Evolutionary conservation across 2,797 vertebrate genomes (phyloP).

Genomic region (Parotocinclus haroldoi): DNA sequence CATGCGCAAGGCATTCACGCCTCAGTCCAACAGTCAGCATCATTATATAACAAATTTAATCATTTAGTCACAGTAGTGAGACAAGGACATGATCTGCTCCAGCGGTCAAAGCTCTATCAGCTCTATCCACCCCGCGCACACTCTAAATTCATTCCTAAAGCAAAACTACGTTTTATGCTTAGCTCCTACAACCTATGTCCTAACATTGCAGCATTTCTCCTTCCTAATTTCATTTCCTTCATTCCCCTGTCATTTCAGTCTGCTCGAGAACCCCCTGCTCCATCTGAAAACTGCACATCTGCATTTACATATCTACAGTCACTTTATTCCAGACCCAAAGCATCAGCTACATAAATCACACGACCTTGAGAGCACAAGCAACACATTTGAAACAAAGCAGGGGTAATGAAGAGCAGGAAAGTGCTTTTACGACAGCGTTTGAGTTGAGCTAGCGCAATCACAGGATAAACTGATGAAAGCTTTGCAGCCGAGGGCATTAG

Average conservation of each 20-base stretch:
- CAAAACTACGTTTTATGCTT: not conserved
- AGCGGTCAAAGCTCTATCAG: slow-evolving; percentile 10
- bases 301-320: too few relatives aligned
- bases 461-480: too few relatives aligned
- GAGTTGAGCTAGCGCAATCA: too few relatives aligned
- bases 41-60: slow-evolving; percentile 28
- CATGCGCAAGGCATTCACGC: slow-evolving; percentile 27
- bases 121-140: not conserved
- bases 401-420: not conserved
- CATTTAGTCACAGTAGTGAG: slow-evolving; percentile 13
- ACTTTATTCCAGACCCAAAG: too few relatives aligned
- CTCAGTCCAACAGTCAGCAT: slow-evolving; percentile 10
- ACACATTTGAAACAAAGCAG: not conserved
- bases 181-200: too few relatives aligned
- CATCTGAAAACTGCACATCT: too few relatives aligned
- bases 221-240: too few relatives aligned
- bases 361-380: slow-evolving; percentile 1
- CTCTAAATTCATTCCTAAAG: not conserved
- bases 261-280: too few relatives aligned
- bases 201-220: too few relatives aligned
- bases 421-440: too few relatives aligned
- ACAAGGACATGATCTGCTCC: slow-evolving; percentile 9
- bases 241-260: too few relatives aligned
- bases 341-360: not conserved
- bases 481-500: too few relatives aligned